Base-by-base conservation (phyloP, 2,888 invertebrate species). In the Amphipyra berbera region DNA sequence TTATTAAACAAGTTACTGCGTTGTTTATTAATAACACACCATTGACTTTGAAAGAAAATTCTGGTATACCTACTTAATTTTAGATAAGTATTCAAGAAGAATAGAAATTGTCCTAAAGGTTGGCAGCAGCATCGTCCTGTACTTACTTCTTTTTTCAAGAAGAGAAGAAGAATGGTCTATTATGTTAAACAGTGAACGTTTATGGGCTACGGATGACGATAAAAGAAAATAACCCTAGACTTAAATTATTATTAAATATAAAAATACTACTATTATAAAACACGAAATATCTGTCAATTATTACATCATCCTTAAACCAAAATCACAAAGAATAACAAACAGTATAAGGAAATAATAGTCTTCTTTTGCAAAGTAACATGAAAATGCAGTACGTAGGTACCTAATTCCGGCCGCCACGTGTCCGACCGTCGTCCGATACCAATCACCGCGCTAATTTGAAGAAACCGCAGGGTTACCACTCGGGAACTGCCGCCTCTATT, bases 401-500 rank as follows among this genome's bases (percentile, higher is more conserved):
- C 66, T 71, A 71, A 77, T 78, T 73, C 76, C 65, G 41, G 45
- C 40, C 44, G 79, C 71, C 80, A 80, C 80, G 80, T 79, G 80
- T 47, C 70, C 68, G 68, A 53, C 45, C 73, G 70, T 48, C 81
- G 81, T 71, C 81, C 81, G 81, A 79, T 80, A 69, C 79, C 79
- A 79, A 78, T 79, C 79, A 79, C 41, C 46, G 55, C 71, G 78
- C 79, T 79, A 79, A 79, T 79, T 79, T 79, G 78, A 66, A 73
- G 67, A 66, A 69, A 79, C 79, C 79, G 57, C 79, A 79, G 78
- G 71, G 78, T 15, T 73, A 67, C 68, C 62, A 41, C 72, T 62
- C 55, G 6, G 27, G 41, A 40, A 64, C 68, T 61, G 65, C 61
- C 65, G 61, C 65, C 68, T 65, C 79, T 61, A 61, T 73, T 68